These are phyloP conservation scores for Manis pentadactyla DNA, from an alignment of 2,797 vertebrate species.

Conservation along the genomic window DNA sequence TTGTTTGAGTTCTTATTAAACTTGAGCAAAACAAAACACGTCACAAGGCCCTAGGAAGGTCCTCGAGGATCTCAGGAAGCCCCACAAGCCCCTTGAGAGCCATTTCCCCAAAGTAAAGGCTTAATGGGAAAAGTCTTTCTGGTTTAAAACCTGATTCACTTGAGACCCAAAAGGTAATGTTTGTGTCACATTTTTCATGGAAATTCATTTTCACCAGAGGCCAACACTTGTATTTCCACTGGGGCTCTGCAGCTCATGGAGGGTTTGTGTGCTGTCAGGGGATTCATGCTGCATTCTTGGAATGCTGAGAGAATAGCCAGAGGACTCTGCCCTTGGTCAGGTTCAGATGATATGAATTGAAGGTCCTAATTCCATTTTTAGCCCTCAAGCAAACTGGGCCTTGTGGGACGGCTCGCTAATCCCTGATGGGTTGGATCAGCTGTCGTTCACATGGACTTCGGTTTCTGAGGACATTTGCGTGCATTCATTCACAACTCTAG, in stretches of 20 bases:
- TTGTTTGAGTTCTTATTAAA: background rate
- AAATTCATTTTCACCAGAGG: constrained; percentile 53
- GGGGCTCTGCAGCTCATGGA: background rate
- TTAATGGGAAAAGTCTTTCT: background rate
- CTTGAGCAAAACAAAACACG: background rate
- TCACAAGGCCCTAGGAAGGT: background rate
- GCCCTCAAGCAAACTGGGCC: background rate
- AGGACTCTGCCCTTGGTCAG: constrained; percentile 32
- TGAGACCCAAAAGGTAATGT: background rate
- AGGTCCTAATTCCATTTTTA: constrained; percentile 54
- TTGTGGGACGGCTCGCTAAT: background rate
- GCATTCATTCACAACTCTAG: background rate
- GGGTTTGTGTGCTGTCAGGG: background rate
- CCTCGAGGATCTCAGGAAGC: background rate
- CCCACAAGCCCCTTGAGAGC: background rate
- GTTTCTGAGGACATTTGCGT: background rate
- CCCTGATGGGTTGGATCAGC: background rate
- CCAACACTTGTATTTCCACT: background rate
- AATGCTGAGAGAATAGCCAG: constrained; percentile 11
- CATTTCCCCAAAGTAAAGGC: background rate
- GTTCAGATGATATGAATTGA: constrained; percentile 33
- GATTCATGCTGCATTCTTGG: constrained; percentile 34
- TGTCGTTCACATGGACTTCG: background rate
- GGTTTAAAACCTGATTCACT: background rate
- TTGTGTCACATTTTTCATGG: constrained; percentile 47